These are phyloP conservation scores for Pipistrellus pygmaeus DNA, from an alignment of 2,797 vertebrate genomes.

Conservation along the genomic window DNA sequence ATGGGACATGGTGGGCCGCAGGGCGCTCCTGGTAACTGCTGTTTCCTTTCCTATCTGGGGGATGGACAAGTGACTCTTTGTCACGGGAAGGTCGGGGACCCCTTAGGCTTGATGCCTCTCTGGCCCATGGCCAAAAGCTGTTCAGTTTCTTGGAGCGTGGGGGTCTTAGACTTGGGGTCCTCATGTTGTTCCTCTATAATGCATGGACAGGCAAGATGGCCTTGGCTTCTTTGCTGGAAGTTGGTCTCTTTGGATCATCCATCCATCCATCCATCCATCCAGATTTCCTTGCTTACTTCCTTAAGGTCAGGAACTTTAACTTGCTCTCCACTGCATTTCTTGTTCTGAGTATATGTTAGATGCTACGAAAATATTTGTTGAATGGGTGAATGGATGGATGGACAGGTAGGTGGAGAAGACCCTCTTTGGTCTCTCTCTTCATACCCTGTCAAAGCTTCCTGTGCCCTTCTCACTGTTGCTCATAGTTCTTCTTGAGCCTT, in stretches of 20 bases:
- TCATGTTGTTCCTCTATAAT: not conserved
- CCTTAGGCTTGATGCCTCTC: not conserved
- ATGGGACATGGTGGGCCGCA: not conserved
- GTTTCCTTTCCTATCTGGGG: not conserved
- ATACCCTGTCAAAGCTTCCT: not conserved
- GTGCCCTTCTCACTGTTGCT: not conserved
- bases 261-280: not conserved
- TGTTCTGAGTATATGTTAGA: not conserved
- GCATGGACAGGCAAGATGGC: not conserved
- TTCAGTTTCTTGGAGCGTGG: not conserved
- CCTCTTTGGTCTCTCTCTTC: not conserved
- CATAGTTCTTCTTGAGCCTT: not conserved
- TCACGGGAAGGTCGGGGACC: not conserved
- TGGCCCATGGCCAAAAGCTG: constrained; percentile 6
- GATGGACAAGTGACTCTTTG: not conserved
- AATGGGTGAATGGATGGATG: not conserved
- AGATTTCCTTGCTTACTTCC: constrained; percentile 1
- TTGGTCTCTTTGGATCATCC: not conserved
- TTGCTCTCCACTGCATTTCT: not conserved
- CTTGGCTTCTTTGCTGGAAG: not conserved
- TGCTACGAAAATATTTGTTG: not conserved
- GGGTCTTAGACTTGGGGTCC: not conserved
- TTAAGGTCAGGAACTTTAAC: not conserved
- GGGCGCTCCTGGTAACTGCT: not conserved
- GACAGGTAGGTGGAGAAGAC: not conserved